Conservation (phyloP, 2,113 vertebrate species). For the Scalopus aquaticus region DNA sequence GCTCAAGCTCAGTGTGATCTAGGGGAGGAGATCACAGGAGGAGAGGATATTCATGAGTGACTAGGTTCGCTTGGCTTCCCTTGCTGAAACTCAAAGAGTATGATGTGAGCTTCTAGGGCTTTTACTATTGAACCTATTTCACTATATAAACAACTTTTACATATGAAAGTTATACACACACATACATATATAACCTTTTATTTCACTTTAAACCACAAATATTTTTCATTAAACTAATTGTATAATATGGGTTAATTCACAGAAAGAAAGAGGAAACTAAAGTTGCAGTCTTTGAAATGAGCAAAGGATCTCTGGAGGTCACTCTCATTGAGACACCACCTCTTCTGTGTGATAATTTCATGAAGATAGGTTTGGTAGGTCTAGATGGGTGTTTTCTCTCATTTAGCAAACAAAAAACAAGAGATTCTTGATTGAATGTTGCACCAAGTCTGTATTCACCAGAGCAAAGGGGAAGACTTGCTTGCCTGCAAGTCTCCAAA, state of each 20-base stretch:
- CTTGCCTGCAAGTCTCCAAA: neutral
- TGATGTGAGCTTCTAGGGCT: neutral
- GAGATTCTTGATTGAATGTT: neutral
- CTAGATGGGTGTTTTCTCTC: neutral
- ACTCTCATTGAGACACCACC: fast-evolving
- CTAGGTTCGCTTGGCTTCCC: neutral
- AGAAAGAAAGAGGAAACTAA: neutral
- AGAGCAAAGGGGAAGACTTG: neutral
- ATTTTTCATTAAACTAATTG: neutral
- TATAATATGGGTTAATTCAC: neutral
- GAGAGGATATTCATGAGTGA: neutral
- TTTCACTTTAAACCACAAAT: neutral
- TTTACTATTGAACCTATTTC: neutral
- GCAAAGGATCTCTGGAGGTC: neutral
- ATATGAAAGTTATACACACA: too few species aligned
- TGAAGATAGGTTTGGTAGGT: neutral
- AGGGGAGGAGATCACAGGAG: neutral
- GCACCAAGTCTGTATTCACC: neutral
- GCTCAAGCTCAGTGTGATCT: neutral
- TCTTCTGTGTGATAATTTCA: neutral
- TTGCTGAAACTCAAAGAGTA: neutral
- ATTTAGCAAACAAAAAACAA: neutral
- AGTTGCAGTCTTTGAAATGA: neutral
- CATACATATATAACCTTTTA: neutral
- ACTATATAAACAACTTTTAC: neutral